Conservation (phyloP, 1,140 invertebrate species). For the Papilio dardanus region DNA sequence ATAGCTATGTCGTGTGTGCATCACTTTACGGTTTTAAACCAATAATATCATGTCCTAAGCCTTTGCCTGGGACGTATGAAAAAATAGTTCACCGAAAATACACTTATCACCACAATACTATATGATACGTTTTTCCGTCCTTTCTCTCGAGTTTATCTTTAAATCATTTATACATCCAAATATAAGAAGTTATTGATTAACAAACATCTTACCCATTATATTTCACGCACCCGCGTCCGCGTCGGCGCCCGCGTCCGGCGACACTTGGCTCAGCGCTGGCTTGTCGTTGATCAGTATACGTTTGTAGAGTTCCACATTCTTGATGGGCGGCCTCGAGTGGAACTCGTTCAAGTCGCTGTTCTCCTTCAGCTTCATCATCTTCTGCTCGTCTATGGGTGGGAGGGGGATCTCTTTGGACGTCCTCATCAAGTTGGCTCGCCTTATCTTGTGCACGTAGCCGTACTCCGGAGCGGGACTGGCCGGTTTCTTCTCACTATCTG, state of each 20-base stretch:
- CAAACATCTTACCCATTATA: slow-evolving; percentile 34
- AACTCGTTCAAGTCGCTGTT: slow-evolving; percentile 52
- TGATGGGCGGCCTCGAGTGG: slow-evolving; percentile 56
- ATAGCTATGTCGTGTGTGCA: too few relatives aligned
- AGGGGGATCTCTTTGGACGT: slow-evolving; percentile 49
- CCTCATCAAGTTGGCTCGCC: slow-evolving; percentile 59
- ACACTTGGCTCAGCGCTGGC: slow-evolving; percentile 49
- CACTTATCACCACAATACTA: too few relatives aligned
- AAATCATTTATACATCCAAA: too few relatives aligned
- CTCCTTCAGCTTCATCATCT: slow-evolving; percentile 55
- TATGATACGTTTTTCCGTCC: too few relatives aligned
- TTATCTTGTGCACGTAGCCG: slow-evolving; percentile 71
- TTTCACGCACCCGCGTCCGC: slow-evolving; percentile 41
- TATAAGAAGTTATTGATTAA: slow-evolving; percentile 2
- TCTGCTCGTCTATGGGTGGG: slow-evolving; percentile 70
- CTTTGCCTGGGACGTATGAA: too few relatives aligned
- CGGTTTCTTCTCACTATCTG: slow-evolving; percentile 49
- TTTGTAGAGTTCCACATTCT: slow-evolving; percentile 69
- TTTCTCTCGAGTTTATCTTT: too few relatives aligned
- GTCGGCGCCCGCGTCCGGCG: slow-evolving; percentile 43
- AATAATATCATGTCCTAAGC: too few relatives aligned
- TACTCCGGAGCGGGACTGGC: slow-evolving; percentile 55
- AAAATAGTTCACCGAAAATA: too few relatives aligned
- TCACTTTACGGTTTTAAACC: too few relatives aligned
- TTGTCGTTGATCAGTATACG: slow-evolving; percentile 69